phyloP scores from a whole-genome alignment of 1,140 invertebrate genomes.

The Listronotus oregonensis region DNA sequence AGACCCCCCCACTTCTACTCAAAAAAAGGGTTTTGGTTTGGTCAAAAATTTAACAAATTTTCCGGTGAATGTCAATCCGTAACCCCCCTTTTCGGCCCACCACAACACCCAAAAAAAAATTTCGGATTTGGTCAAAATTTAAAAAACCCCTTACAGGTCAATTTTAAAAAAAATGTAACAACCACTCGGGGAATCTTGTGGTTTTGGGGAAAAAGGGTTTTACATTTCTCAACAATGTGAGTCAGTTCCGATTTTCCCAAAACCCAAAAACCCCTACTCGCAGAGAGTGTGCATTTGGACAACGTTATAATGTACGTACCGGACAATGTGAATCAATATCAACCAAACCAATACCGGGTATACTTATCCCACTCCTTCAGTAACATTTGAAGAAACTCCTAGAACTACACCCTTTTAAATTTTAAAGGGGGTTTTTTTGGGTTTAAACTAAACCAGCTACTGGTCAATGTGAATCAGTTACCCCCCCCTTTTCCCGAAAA shows the following conservation, averaged over 20 bases:
- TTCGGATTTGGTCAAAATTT: constrained; percentile 18
- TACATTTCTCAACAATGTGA: constrained; percentile 1
- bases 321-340: constrained; percentile 4
- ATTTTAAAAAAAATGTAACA: background rate
- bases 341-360: constrained; percentile 1
- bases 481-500: background rate
- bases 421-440: too few relatives aligned
- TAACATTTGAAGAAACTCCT: constrained; percentile 21
- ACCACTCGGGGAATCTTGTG: constrained; percentile 3
- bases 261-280: background rate
- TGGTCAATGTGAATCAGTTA: background rate
- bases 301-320: constrained; percentile 4
- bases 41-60: constrained; percentile 11
- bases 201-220: constrained; percentile 4
- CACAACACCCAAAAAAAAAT: background rate
- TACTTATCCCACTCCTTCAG: constrained; percentile 19
- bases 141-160: constrained; percentile 7
- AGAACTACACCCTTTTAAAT: background rate
- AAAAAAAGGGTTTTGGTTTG: constrained; percentile 1
- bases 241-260: background rate
- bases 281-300: constrained; percentile 3
- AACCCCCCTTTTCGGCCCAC: constrained; percentile 8
- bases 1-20: background rate
- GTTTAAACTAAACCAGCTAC: background rate
- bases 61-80: constrained; percentile 22